Conservation (phyloP, 1,140 invertebrate species). For the Drosophila orena region DNA sequence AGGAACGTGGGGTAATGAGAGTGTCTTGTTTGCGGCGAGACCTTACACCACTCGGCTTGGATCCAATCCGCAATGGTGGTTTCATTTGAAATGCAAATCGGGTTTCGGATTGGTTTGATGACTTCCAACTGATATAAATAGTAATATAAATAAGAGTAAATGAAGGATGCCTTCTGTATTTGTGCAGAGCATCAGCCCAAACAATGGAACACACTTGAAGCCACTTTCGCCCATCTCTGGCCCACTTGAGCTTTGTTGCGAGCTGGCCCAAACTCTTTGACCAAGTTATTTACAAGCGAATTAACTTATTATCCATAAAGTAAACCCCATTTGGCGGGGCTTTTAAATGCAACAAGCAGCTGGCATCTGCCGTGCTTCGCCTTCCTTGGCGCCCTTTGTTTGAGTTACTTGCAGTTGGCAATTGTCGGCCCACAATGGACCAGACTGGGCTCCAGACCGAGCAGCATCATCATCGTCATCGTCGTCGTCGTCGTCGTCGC, state of each 20-base stretch:
- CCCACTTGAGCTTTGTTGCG: conserved; percentile 4
- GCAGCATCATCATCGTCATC: conserved; percentile 34
- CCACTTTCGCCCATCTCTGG: conserved; percentile 26
- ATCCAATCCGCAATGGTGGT: conserved; percentile 9
- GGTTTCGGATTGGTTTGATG: background rate
- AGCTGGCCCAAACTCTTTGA: conserved; percentile 53
- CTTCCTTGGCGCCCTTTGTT: conserved; percentile 62
- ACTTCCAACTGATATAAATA: too few species aligned
- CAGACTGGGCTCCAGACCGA: conserved; percentile 21
- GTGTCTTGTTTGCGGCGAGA: conserved; percentile 7
- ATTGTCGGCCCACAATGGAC: conserved; percentile 60
- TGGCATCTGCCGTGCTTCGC: conserved; percentile 48
- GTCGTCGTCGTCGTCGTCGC: conserved; percentile 3
- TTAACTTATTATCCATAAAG: conserved; percentile 82
- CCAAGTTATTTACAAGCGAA: conserved; percentile 82
- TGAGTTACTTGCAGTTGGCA: conserved; percentile 70
- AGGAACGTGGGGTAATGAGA: conserved; percentile 19
- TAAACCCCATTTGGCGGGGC: conserved; percentile 75
- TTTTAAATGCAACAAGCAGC: conserved; percentile 72
- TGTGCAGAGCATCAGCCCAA: too few species aligned
- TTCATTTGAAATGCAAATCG: conserved; percentile 45
- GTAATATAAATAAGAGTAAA: background rate
- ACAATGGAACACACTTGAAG: background rate
- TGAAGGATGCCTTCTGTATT: background rate
- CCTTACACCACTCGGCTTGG: conserved; percentile 13